A percentile compares a stretch with the other conserved stretches of the same genome.
Evolutionary conservation across 2,888 invertebrate species (phyloP).

Genomic region (Cremastinae sp.): DNA sequence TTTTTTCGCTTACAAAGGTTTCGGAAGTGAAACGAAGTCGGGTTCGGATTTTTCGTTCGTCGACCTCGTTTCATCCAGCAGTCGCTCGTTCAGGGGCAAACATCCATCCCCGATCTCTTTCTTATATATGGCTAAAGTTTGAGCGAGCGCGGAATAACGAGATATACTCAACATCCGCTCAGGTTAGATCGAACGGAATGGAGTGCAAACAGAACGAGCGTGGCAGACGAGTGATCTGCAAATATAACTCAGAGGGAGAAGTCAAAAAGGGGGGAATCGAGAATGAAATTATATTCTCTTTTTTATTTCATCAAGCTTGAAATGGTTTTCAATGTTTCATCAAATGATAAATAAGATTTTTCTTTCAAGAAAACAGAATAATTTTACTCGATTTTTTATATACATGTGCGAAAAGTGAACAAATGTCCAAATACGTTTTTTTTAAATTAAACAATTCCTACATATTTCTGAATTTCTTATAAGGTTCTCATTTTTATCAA

Average conservation of each 20-base stretch:
- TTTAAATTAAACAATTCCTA: too few relatives aligned
- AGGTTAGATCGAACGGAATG: constrained; percentile 49
- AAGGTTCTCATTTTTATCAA: too few relatives aligned
- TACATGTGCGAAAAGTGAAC: too few relatives aligned
- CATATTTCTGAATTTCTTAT: too few relatives aligned
- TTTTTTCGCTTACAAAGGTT: constrained; percentile 35
- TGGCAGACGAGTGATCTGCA: constrained; percentile 45
- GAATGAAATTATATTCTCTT: constrained; percentile 4
- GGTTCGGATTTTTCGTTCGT: too few relatives aligned
- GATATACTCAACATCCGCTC: constrained; percentile 20
- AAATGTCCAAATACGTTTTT: too few relatives aligned
- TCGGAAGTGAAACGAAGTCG: too few relatives aligned
- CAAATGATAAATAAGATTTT: too few relatives aligned
- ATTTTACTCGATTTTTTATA: too few relatives aligned
- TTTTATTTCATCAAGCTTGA: background rate
- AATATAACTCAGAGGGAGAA: constrained; percentile 35
- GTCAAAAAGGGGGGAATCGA: constrained; percentile 25
- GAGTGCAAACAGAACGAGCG: constrained; percentile 50
- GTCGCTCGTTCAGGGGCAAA: too few relatives aligned
- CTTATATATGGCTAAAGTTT: constrained; percentile 15
- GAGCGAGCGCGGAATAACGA: constrained; percentile 24
- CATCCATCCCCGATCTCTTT: background rate
- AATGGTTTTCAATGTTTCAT: background rate
- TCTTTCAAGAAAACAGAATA: too few relatives aligned
- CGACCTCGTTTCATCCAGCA: too few relatives aligned